phyloP scores from a whole-genome alignment of 1,140 invertebrate genomes.

The Seison nebaliae region DNA sequence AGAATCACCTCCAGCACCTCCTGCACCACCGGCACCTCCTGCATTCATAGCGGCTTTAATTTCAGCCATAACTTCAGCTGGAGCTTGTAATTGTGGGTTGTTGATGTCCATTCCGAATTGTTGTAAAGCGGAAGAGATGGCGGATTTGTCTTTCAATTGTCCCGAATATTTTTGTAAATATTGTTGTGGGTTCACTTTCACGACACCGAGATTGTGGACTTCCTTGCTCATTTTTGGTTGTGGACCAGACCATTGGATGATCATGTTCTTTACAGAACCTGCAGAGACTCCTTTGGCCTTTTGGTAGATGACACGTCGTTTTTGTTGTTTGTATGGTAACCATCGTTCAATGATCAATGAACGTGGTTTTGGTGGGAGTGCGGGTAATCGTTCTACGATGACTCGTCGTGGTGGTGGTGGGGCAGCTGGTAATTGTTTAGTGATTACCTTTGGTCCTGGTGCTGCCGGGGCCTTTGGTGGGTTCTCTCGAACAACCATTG shows the following conservation, averaged over 20 bases:
- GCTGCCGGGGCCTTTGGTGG: background rate
- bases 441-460: constrained; percentile 1
- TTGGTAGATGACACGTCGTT: constrained; percentile 7
- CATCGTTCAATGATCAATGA: constrained; percentile 3
- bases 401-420: constrained; percentile 8
- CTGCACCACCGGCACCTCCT: too few species aligned
- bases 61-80: too few species aligned
- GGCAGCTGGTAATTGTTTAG: background rate
- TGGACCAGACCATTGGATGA: constrained; percentile 5
- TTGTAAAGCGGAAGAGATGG: too few species aligned
- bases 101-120: too few species aligned
- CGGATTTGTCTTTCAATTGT: too few species aligned
- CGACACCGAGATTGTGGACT: constrained; percentile 4
- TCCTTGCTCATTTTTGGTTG: constrained; percentile 4
- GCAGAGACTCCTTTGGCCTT: background rate
- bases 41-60: too few species aligned
- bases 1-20: too few species aligned
- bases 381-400: constrained; percentile 1
- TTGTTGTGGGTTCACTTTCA: constrained; percentile 1
- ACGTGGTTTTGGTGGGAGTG: constrained; percentile 1
- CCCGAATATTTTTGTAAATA: constrained; percentile 9
- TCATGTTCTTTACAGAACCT: background rate
- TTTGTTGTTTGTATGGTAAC: constrained; percentile 2
- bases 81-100: too few species aligned
- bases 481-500: constrained; percentile 1